Conservation (phyloP, 2,888 invertebrate species). For the Neocrepidodera transversa region DNA sequence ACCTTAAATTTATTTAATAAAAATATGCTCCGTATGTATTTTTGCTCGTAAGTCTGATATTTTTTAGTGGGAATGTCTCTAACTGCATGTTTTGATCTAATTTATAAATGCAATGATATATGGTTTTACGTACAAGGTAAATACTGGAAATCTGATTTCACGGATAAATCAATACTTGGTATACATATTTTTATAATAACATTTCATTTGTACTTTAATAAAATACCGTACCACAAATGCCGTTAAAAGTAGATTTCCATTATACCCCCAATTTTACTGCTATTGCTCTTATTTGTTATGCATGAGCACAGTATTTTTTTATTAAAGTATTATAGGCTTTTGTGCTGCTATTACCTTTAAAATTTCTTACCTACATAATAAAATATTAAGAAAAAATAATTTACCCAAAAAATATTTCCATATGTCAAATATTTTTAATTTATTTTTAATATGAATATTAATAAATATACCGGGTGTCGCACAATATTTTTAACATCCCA, state of each 20-base stretch:
- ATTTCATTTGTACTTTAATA: constrained; percentile 5
- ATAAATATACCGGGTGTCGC: no score
- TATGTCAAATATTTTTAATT: no score
- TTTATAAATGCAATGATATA: constrained; percentile 42
- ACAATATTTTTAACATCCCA: no score
- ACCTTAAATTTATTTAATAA: no score
- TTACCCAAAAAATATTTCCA: no score
- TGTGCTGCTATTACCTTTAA: neutral
- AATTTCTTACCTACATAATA: neutral
- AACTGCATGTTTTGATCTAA: constrained; percentile 43
- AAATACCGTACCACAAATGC: neutral
- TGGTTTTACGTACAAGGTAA: constrained; percentile 44
- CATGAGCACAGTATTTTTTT: neutral
- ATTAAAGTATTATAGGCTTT: neutral
- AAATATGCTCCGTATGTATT: constrained; percentile 31
- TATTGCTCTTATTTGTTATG: constrained; percentile 35
- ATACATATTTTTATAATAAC: neutral
- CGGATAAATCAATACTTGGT: neutral
- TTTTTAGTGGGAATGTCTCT: constrained; percentile 36
- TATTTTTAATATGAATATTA: no score
- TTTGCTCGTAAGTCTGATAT: constrained; percentile 26
- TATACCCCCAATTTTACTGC: constrained; percentile 32
- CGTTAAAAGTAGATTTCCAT: constrained; percentile 22
- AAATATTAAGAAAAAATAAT: neutral
- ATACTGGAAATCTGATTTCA: constrained; percentile 30